These are phyloP conservation scores for Eciton burchellii DNA, from an alignment of 1,140 invertebrate species.

Conservation along the genomic window DNA sequence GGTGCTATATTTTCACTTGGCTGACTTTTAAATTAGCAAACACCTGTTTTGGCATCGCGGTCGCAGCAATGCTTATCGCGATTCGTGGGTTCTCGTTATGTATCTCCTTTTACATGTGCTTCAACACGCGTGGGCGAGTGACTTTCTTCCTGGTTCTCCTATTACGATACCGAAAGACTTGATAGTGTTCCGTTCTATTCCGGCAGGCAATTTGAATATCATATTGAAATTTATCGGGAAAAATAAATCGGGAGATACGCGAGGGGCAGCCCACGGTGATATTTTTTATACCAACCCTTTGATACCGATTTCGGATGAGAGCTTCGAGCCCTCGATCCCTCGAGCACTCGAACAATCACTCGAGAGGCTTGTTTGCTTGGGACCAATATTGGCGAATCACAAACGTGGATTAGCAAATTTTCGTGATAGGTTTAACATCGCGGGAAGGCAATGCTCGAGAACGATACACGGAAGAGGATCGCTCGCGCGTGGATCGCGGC, in stretches of 20 bases:
- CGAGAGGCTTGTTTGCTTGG: slow-evolving; percentile 4
- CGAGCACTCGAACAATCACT: not conserved
- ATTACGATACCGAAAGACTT: not conserved
- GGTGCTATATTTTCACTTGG: slow-evolving; percentile 35
- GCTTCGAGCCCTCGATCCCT: not conserved
- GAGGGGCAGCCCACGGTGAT: not conserved
- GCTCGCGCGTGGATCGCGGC: slow-evolving; percentile 9
- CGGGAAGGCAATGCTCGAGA: not conserved
- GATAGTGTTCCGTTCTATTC: not conserved
- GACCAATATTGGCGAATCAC: slow-evolving; percentile 25
- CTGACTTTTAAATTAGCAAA: slow-evolving; percentile 44
- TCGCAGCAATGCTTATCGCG: slow-evolving; percentile 63
- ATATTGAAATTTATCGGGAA: slow-evolving; percentile 16
- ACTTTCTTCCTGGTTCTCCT: slow-evolving; percentile 57
- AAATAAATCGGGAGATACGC: not conserved
- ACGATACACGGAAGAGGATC: not conserved
- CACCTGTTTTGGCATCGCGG: slow-evolving; percentile 51
- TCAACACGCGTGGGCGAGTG: slow-evolving; percentile 53
- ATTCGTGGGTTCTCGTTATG: slow-evolving; percentile 49
- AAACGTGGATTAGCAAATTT: slow-evolving; percentile 23
- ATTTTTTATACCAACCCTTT: no score
- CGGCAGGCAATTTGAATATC: slow-evolving; percentile 1
- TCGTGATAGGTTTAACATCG: not conserved
- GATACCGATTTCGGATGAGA: not conserved
- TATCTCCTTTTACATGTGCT: not conserved